Evolutionary conservation across 2,888 invertebrate genomes (phyloP).

Genomic region (Amiota mariae): DNA sequence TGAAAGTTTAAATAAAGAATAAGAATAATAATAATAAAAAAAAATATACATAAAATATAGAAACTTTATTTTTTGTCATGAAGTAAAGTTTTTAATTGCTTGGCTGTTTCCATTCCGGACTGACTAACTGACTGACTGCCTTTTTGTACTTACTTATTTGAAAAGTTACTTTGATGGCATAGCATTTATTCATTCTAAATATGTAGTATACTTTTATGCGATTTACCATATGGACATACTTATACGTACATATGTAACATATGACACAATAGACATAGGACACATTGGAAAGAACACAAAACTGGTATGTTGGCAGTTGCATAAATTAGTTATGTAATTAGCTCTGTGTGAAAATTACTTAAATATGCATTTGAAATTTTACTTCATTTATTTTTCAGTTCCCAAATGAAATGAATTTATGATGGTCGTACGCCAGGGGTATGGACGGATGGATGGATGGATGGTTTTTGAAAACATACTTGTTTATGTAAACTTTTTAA

Average conservation of each 20-base stretch:
- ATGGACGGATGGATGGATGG: neutral
- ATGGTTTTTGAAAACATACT: too few relatives aligned
- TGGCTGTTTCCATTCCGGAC: neutral
- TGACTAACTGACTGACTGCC: neutral
- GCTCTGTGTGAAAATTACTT: conserved; percentile 6
- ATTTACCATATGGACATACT: neutral
- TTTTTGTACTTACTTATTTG: neutral
- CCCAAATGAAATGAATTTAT: conserved; percentile 40
- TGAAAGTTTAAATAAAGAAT: too few relatives aligned
- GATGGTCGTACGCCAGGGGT: conserved; percentile 20
- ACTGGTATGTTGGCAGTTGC: conserved; percentile 17
- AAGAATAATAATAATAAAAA: too few relatives aligned
- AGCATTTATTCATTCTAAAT: conserved; percentile 4
- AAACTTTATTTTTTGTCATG: neutral
- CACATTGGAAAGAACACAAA: conserved; percentile 12
- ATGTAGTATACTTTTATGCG: neutral
- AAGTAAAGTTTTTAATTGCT: conserved; percentile 27
- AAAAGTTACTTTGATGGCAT: conserved; percentile 13
- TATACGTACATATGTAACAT: neutral
- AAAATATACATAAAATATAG: too few relatives aligned
- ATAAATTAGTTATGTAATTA: conserved; percentile 31
- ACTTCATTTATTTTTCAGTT: conserved; percentile 23
- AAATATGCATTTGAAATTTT: conserved; percentile 25
- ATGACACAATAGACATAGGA: neutral
- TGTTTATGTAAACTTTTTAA: too few relatives aligned